Evolutionary conservation across 2,113 vertebrate genomes (phyloP), one percentile per base, ranked within the genome.

Genomic region (Odobenus rosmarus): DNA sequence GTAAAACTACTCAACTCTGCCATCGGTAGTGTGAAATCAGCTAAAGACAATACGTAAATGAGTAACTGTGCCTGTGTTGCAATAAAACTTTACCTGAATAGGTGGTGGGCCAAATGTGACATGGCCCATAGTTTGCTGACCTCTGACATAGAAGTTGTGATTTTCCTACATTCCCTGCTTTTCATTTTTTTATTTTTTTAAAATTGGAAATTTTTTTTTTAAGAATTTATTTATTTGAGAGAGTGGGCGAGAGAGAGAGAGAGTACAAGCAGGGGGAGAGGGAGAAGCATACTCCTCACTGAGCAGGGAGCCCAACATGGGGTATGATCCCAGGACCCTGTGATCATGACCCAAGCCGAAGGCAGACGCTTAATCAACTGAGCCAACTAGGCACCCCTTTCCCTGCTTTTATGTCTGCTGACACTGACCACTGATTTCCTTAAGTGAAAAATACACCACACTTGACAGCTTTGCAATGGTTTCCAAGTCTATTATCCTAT

Each of bases 21-120:
- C 80, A 97, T 2, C 77, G 62, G 55, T 61, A 88, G 16, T 5
- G 23, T 14, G 69, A 93, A 90, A 93, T 49, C n/a, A 95, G 36
- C 19, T 49, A 97, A 42, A 85, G 72, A 91, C 11, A 81, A 39
- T 53, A 85, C n/a, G 14, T 89, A 92, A 89, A 92, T 55, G 12
- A 97, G 59, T 33, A 21, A 89, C 55, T 79, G 21, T 87, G 55
- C 64, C 12, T 55, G 10, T 88, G n/a, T 36, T 86, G 13, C 83
- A 93, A 89, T 83, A 79, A 95, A 96, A 95, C 39, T 80, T 95
- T 95, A 96, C 53, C 95, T 96, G 89, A 96, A 95, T 8, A 96
- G 49, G 53, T 88, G 33, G 81, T 69, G 3, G 49, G 39, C 64
- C 79, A 96, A 36, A 74, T 95, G 49, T 96, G 36, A 88, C 18